phyloP scores from a whole-genome alignment of 2,113 vertebrate species.

The Cephalopterus ornatus region DNA sequence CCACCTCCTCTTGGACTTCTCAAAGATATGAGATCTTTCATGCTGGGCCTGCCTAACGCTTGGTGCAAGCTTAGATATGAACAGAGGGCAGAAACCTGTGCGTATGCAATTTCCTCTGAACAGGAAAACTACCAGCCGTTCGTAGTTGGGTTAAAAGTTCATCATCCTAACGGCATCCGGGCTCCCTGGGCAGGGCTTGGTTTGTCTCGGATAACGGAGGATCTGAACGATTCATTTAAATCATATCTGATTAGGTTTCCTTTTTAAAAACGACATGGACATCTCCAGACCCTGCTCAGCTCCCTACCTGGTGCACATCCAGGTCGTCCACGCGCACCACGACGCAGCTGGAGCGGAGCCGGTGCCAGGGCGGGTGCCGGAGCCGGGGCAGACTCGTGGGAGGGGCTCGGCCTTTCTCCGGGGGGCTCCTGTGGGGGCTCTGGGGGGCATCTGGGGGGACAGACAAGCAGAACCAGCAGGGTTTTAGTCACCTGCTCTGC shows the following conservation, averaged over 20 bases:
- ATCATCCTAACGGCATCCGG: accelerated
- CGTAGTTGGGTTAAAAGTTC: neutral
- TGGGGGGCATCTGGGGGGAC: constrained; percentile 26
- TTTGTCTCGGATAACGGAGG: accelerated
- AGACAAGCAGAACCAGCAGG: neutral
- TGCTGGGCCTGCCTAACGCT: neutral
- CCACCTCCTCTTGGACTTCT: neutral
- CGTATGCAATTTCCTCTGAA: neutral
- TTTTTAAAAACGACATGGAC: accelerated
- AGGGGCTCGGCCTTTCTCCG: constrained; percentile 38
- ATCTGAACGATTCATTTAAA: neutral
- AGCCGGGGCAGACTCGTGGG: constrained; percentile 12
- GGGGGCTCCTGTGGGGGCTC: constrained; percentile 63
- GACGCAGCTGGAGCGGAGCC: constrained; percentile 90
- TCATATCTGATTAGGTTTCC: accelerated
- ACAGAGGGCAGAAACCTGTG: neutral
- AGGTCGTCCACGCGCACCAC: constrained; percentile 90
- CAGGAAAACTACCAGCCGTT: neutral
- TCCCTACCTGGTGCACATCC: constrained; percentile 90
- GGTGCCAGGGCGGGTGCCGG: constrained; percentile 75
- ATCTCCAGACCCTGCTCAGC: neutral
- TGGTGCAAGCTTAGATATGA: neutral
- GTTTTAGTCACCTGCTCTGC: neutral
- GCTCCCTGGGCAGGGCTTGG: neutral
- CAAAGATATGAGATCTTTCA: neutral